Base-by-base conservation (phyloP, 2,888 invertebrate genomes). In the Salticus scenicus region DNA sequence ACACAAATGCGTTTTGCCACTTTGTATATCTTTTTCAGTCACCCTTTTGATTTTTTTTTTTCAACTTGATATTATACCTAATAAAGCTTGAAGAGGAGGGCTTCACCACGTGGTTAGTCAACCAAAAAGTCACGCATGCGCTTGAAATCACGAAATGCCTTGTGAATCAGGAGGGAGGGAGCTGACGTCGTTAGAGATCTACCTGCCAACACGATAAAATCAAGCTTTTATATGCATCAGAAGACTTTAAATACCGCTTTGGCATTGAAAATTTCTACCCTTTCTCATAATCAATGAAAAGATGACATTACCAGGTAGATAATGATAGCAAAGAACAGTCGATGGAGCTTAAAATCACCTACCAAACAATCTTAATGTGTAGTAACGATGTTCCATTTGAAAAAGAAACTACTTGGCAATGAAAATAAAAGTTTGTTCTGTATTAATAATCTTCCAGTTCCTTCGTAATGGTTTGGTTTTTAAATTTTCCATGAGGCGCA, bases 11-110 rank as follows among this genome's bases (percentile, higher is more conserved):
- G 70, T 28, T 57, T 66, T 31, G 37, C 33, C 67, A 37, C 57
- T 57, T 57, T 57, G 57, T 57, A 24, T 57, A 57, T n/a, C 57
- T 57, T 57, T 57, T 57, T 20, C 57, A 4, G n/a, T 17, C 30
- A 41, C 57, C 66, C 71, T 80, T 73, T 67, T 17, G 17, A 42
- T 51, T n/a, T n/a, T 69, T 51, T 28, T 24, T 66, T 67, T 79
- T 27, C 37, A 24, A 64, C 75, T 76, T 47, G 31, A 66, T 57
- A 66, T 66, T 47, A 42, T 76, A 42, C 71, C 73, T 77, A 84
- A 84, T 84, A 84, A 67, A 77, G 83, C 83, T 84, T 84, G 83
- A 83, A 83, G 76, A 71, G 64, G 66, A 42, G 47, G 57, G 64
- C n/a, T 63, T 66, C 64, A 66, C 66, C 47, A 76, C 63, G 71